A percentile compares a stretch with the other conserved stretches of the same genome.
These are phyloP conservation scores for Mobula birostris DNA, from an alignment of 2,113 vertebrate genomes.

Conservation along the genomic window DNA sequence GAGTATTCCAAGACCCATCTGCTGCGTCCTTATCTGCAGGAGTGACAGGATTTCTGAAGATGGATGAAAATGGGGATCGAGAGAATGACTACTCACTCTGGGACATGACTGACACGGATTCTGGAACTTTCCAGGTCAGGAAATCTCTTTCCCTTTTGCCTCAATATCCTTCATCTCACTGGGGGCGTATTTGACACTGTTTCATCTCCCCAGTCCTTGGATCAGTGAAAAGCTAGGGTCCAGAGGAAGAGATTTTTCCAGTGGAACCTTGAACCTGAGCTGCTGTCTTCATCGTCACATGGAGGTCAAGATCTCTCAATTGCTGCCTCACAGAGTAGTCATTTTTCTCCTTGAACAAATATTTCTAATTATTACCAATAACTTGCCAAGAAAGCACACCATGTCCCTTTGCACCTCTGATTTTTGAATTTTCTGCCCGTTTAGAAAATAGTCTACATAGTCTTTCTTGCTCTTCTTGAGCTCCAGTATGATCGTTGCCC, in stretches of 20 bases:
- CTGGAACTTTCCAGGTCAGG: slow-evolving; percentile 69
- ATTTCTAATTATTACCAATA: too few relatives aligned
- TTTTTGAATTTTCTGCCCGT: too few relatives aligned
- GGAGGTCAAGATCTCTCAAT: too few relatives aligned
- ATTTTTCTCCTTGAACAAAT: too few relatives aligned
- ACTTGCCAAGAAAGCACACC: too few relatives aligned
- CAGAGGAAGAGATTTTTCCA: neutral
- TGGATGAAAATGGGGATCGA: slow-evolving; percentile 75
- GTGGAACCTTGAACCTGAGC: neutral
- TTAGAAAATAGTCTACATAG: too few relatives aligned
- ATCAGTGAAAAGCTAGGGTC: rapidly evolving
- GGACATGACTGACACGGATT: slow-evolving; percentile 66
- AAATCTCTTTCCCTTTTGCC: neutral
- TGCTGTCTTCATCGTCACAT: neutral
- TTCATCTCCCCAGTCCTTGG: neutral
- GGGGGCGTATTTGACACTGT: too few relatives aligned
- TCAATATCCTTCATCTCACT: neutral
- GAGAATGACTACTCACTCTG: slow-evolving; percentile 81
- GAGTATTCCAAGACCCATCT: neutral
- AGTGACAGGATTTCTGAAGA: slow-evolving; percentile 68
- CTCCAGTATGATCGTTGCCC: too few relatives aligned
- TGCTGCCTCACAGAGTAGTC: too few relatives aligned
- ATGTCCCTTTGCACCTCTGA: too few relatives aligned
- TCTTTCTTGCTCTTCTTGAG: too few relatives aligned
- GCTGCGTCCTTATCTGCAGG: slow-evolving; percentile 50